Percentiles rank a stretch among this genome's conserved stretches.
Conservation (phyloP, 30 jellyfish, hydroid and myxozoan species). For the Cassiopea xamachana region DNA sequence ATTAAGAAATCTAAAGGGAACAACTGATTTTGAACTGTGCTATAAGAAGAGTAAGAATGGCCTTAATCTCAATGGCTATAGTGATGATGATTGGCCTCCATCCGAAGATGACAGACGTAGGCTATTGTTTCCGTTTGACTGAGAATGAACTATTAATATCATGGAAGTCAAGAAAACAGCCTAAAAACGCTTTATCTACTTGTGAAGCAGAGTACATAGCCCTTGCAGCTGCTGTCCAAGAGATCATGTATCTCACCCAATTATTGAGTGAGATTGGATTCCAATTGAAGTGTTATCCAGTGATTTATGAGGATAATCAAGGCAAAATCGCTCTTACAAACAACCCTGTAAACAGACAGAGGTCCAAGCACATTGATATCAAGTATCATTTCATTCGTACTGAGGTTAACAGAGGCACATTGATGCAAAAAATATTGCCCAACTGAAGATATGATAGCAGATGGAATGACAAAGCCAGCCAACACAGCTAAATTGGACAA, state of each 20-base stretch:
- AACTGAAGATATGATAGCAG: conserved; percentile 61
- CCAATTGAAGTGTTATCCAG: not conserved
- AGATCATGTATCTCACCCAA: conserved; percentile 24
- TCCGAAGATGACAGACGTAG: conserved; percentile 44
- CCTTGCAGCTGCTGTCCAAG: conserved; percentile 35
- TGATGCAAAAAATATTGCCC: conserved; percentile 56
- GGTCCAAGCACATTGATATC: conserved; percentile 45
- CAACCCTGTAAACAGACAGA: conserved; percentile 32
- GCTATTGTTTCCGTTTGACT: conserved; percentile 18
- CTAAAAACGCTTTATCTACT: conserved; percentile 42
- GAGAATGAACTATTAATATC: conserved; percentile 23
- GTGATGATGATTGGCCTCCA: conserved; percentile 62
- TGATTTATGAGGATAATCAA: conserved; percentile 40
- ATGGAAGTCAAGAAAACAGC: conserved; percentile 60
- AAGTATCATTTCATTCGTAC: conserved; percentile 30
- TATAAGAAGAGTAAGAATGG: conserved; percentile 1
- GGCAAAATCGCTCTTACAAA: conserved; percentile 37
- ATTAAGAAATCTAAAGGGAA: conserved; percentile 52
- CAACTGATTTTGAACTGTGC: conserved; percentile 7
- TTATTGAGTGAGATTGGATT: conserved; percentile 4
- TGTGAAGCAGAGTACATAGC: conserved; percentile 61
- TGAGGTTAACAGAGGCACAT: conserved; percentile 31
- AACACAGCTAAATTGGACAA: conserved; percentile 2
- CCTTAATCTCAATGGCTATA: conserved; percentile 20
- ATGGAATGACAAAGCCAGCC: conserved; percentile 63